Base-by-base conservation (phyloP, 2,888 invertebrate genomes). In the Lagria hirta region DNA sequence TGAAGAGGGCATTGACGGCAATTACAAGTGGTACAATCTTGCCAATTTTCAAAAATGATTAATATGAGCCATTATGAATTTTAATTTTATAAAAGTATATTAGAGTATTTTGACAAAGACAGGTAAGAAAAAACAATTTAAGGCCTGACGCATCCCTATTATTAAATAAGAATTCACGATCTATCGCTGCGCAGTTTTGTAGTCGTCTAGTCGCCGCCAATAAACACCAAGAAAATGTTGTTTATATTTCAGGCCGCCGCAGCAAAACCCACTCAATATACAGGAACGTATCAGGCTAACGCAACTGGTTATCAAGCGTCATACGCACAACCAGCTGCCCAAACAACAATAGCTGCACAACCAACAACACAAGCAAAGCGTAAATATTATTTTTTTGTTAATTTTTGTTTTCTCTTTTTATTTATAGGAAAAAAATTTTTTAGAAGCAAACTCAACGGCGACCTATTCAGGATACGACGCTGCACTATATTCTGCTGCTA, bases 401-500 rank as follows among this genome's bases (percentile, higher is more conserved):
- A n/a, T n/a, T n/a, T n/a, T n/a, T n/a, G n/a, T n/a, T n/a, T n/a
- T n/a, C n/a, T n/a, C n/a, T n/a, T n/a, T 29, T 75, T 72, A 62
- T 66, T 75, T 48, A 69, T 69, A 3, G n/a, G 3, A 4, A 23
- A 6, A 6, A 23, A 8, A 8, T 23, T 23, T 6, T 7, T 37
- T 55, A 51, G 71, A 76, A 69, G 77, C 78, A 62, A 74, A 84
- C 63, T 81, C 82, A 65, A 79, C 82, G 69, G 83, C 82, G 61
- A 78, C 79, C 56, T 87, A 84, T 76, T 84, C 88, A 65, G 92
- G 91, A 67, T 95, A 94, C 76, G 93, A 95, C 78, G 88, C 93
- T 58, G 95, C 95, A 60, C 81, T 96, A 57, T 96, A 95, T 77
- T 93, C 90, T 74, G 95, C 94, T 55, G 94, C 94, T 54, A 90